Percentiles rank a stretch among this genome's conserved stretches.
These are phyloP conservation scores for Diarsia dahlii DNA, from an alignment of 2,888 invertebrate species.

Conservation along the genomic window DNA sequence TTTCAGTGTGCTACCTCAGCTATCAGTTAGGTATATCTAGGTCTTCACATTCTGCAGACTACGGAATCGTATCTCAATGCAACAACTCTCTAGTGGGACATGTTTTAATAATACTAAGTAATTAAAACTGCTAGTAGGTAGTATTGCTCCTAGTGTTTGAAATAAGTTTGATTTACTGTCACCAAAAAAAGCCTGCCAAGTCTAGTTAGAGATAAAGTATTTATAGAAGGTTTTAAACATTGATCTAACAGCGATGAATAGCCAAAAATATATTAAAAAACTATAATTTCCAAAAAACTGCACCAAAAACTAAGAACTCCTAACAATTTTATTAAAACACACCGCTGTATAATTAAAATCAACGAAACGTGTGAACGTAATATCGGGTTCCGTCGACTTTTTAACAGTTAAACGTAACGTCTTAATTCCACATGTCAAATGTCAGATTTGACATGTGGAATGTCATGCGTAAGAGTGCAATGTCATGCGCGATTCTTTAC, in stretches of 20 bases:
- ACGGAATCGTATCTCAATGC: background rate
- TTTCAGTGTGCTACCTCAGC: too few species aligned
- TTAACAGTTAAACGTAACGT: slow-evolving; percentile 81
- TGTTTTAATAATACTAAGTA: background rate
- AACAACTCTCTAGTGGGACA: background rate
- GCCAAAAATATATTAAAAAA: background rate
- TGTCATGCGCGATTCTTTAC: slow-evolving; percentile 83
- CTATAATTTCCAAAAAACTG: slow-evolving; percentile 42
- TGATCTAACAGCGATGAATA: background rate
- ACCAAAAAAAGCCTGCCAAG: too few species aligned
- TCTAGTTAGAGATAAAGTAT: too few species aligned
- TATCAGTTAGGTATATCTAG: too few species aligned
- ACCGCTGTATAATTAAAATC: slow-evolving; percentile 85
- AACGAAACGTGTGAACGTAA: slow-evolving; percentile 84
- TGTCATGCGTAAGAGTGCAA: slow-evolving; percentile 68
- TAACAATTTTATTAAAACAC: slow-evolving; percentile 55
- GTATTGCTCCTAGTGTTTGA: background rate
- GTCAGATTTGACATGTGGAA: slow-evolving; percentile 80
- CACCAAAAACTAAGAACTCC: slow-evolving; percentile 52
- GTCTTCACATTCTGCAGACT: background rate
- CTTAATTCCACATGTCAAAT: slow-evolving; percentile 84
- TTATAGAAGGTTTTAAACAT: background rate
- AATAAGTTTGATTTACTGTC: too few species aligned
- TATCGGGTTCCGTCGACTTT: slow-evolving; percentile 80
- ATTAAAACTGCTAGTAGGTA: too few species aligned